Percentiles rank a stretch among this genome's conserved stretches.
phyloP scores from a whole-genome alignment of 2,797 vertebrate species.

The Malurus splendens region DNA sequence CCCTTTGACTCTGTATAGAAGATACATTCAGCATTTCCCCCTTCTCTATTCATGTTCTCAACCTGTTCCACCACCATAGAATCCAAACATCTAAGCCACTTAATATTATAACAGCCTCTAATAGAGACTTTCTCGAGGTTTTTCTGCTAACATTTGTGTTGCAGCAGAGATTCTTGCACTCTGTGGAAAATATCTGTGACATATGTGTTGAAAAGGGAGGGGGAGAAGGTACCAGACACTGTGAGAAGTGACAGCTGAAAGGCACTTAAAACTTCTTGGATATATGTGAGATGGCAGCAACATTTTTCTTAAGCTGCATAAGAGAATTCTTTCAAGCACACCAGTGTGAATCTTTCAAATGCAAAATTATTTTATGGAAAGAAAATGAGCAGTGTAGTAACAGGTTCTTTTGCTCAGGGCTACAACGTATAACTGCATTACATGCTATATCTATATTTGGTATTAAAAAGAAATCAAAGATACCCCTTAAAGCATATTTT shows the following conservation, averaged over 20 bases:
- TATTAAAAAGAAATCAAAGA: conserved; percentile 28
- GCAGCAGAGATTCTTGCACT: background rate
- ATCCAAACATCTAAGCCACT: background rate
- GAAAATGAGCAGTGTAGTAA: background rate
- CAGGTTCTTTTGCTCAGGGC: conserved; percentile 19
- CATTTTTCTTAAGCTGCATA: background rate
- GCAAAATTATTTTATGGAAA: background rate
- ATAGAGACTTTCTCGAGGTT: background rate
- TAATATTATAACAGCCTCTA: background rate
- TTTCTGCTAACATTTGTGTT: background rate
- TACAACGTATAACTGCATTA: background rate
- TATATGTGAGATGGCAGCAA: background rate
- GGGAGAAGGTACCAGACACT: accelerated
- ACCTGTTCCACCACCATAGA: background rate
- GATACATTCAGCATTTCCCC: background rate
- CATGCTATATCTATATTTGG: conserved; percentile 40
- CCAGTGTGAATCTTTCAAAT: background rate
- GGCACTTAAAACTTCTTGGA: background rate
- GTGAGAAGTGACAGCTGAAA: background rate
- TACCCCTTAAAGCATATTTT: conserved; percentile 13
- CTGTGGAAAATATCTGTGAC: background rate
- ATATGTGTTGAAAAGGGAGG: accelerated
- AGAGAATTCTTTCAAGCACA: background rate
- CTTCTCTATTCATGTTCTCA: background rate
- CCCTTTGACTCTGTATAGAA: accelerated